Evolutionary conservation across 1,140 invertebrate species (phyloP).

Genomic region (Ceratosolen solmsi): DNA sequence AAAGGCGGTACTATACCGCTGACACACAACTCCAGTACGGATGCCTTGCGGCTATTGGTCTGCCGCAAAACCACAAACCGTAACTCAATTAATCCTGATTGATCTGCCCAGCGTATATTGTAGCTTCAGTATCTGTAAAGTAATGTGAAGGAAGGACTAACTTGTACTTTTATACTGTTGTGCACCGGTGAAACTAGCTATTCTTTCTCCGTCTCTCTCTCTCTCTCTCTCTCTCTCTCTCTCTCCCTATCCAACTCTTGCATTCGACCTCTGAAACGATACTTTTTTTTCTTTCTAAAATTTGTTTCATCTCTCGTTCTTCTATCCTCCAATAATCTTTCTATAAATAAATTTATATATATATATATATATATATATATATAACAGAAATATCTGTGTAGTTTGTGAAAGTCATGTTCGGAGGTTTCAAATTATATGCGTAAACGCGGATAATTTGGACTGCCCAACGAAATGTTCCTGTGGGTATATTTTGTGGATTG

Average conservation of each 20-base stretch:
- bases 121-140: neutral
- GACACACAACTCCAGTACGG: slow-evolving; percentile 49
- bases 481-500: slow-evolving; percentile 13
- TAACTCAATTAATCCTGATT: slow-evolving; percentile 71
- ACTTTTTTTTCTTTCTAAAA: neutral
- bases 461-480: neutral
- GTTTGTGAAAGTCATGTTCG: slow-evolving; percentile 8
- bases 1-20: neutral
- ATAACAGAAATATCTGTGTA: neutral
- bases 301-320: neutral
- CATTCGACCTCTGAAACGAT: neutral
- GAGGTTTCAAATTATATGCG: slow-evolving; percentile 37
- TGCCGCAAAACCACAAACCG: slow-evolving; percentile 62
- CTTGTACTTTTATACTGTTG: too few relatives aligned
- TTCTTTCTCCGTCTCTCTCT: neutral
- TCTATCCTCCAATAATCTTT: neutral
- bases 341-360: slow-evolving; percentile 39
- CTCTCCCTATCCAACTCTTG: neutral
- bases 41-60: slow-evolving; percentile 62
- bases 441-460: slow-evolving; percentile 21
- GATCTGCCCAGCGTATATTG: slow-evolving; percentile 56
- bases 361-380: neutral
- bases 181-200: neutral
- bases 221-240: neutral
- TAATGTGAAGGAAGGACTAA: neutral